Percentiles rank a stretch among this genome's conserved stretches.
These are phyloP conservation scores for Cyanoliseus patagonus DNA, from an alignment of 2,113 vertebrate species.

Conservation along the genomic window DNA sequence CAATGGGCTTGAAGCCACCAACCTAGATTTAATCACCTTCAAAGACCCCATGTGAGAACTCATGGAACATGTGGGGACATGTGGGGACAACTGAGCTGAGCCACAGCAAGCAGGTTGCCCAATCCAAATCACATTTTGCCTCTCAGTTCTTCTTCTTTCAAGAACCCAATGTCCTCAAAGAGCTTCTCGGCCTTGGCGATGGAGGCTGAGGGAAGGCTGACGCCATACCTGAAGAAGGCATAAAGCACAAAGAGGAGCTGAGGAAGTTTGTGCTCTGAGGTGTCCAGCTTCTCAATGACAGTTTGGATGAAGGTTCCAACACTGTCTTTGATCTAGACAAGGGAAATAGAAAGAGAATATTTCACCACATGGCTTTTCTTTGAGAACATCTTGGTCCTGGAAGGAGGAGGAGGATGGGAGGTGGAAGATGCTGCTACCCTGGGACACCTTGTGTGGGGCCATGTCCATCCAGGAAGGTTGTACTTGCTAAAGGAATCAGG, in stretches of 20 bases:
- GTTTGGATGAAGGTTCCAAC: neutral
- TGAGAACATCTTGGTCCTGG: neutral
- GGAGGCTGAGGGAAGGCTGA: accelerated
- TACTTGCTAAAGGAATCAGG: neutral
- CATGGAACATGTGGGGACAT: neutral
- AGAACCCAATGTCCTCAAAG: too few species aligned
- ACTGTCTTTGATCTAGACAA: neutral
- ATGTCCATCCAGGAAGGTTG: neutral
- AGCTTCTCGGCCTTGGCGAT: neutral
- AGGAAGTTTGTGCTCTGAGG: neutral
- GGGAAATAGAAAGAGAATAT: neutral
- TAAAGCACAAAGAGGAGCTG: neutral
- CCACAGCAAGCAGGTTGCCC: neutral
- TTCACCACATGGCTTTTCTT: neutral
- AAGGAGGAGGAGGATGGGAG: neutral
- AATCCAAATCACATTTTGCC: neutral
- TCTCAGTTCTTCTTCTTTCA: neutral
- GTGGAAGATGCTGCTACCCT: neutral
- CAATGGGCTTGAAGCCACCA: neutral
- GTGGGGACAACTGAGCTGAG: neutral
- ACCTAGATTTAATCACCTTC: neutral
- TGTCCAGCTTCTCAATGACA: neutral
- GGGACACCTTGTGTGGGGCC: neutral
- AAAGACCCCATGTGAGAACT: neutral
- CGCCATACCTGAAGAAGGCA: accelerated